phyloP scores from a whole-genome alignment of 2,113 vertebrate genomes.

The Oplegnathus fasciatus region DNA sequence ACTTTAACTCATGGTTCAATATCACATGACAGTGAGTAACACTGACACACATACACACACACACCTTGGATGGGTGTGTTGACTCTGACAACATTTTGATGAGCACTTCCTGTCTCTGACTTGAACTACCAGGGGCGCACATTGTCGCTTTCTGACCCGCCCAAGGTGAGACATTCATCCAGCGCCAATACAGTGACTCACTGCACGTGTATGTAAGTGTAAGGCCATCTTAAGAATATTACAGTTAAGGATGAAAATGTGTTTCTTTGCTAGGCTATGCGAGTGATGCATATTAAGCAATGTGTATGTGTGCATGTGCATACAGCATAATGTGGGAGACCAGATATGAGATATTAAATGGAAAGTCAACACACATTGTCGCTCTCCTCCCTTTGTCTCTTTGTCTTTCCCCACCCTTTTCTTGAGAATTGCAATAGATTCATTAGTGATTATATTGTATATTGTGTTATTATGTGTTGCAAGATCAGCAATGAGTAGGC shows the following conservation, averaged over 20 bases:
- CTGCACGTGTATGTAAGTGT: slow-evolving; percentile 16
- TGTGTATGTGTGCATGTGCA: slow-evolving; percentile 32
- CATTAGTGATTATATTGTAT: not conserved
- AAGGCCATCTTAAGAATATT: not conserved
- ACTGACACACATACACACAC: slow-evolving; percentile 4
- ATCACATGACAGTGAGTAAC: slow-evolving; percentile 55
- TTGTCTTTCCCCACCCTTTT: not conserved
- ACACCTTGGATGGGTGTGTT: slow-evolving; percentile 14
- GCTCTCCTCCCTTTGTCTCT: not conserved
- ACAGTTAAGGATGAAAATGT: not conserved
- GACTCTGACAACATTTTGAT: slow-evolving; percentile 56
- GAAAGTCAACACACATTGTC: not conserved
- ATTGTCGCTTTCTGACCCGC: slow-evolving; percentile 78
- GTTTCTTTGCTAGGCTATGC: not conserved
- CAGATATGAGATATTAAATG: slow-evolving; percentile 4
- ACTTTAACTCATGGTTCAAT: not conserved
- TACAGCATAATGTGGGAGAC: not conserved
- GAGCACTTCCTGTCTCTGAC: slow-evolving; percentile 78
- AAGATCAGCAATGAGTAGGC: not conserved
- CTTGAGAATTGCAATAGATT: not conserved
- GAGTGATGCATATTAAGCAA: slow-evolving; percentile 33
- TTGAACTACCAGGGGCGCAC: slow-evolving; percentile 69
- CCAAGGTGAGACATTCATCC: slow-evolving; percentile 29
- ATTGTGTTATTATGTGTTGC: not conserved
- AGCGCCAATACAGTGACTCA: not conserved